Evolutionary conservation across 1,140 invertebrate species (phyloP).

Genomic region (Bombus pyrosoma): DNA sequence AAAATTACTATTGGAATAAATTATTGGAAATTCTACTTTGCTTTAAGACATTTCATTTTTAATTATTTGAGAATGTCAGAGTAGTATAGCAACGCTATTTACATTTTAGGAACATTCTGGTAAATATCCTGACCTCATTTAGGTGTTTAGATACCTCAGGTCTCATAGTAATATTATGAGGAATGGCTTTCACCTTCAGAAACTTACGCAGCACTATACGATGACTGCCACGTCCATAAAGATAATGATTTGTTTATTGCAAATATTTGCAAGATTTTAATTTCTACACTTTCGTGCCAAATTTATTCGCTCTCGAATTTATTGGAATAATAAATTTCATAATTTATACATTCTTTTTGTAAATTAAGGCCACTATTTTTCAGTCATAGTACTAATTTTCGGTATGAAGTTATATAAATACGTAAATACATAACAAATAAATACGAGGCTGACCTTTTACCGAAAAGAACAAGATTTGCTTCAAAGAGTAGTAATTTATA

Average conservation of each 20-base stretch:
- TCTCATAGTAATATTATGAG: neutral
- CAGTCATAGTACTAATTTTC: neutral
- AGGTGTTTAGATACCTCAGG: neutral
- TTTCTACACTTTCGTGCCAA: neutral
- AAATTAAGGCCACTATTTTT: neutral
- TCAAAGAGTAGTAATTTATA: neutral
- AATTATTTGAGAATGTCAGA: neutral
- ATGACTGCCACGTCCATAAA: neutral
- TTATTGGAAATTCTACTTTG: neutral
- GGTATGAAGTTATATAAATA: neutral
- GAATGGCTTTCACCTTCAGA: neutral
- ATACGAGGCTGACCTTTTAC: neutral
- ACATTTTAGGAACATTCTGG: neutral
- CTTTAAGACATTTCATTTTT: neutral
- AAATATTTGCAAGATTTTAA: neutral
- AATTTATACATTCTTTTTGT: neutral
- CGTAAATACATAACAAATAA: neutral
- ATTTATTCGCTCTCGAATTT: neutral
- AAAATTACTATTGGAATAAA: no score
- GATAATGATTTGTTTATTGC: neutral
- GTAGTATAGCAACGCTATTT: no score
- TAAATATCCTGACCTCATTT: neutral
- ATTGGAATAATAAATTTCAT: neutral
- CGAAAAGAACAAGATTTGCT: neutral
- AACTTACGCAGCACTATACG: neutral